Evolutionary conservation across 2,113 vertebrate species (phyloP).

Genomic region (Pyrgilauda ruficollis): DNA sequence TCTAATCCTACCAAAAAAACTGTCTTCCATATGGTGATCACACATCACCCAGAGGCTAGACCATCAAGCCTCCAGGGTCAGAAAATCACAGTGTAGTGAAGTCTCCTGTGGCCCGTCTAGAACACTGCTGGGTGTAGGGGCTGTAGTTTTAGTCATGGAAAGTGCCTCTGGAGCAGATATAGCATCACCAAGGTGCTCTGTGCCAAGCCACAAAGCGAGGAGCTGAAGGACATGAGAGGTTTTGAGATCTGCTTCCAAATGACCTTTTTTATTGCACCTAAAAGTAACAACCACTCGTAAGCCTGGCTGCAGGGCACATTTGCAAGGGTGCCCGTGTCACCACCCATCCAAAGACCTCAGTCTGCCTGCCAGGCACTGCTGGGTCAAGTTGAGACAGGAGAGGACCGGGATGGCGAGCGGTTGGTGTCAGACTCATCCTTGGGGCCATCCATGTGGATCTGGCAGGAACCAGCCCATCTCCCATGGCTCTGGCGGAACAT

Average conservation of each 20-base stretch:
- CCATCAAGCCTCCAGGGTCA: background rate
- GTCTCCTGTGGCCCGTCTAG: background rate
- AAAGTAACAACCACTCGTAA: background rate
- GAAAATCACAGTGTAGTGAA: background rate
- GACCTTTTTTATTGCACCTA: background rate
- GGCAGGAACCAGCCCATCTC: background rate
- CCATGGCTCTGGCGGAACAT: rapidly evolving
- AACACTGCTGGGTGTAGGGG: background rate
- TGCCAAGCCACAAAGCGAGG: background rate
- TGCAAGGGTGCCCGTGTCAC: background rate
- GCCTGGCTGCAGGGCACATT: background rate
- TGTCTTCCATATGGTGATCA: background rate
- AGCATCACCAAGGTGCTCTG: background rate
- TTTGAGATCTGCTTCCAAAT: background rate
- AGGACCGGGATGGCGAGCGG: rapidly evolving
- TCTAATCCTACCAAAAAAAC: background rate
- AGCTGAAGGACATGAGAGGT: background rate
- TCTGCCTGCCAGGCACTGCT: background rate
- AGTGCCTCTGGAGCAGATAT: background rate
- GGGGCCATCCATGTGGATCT: rapidly evolving
- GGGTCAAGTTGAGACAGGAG: background rate
- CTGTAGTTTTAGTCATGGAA: background rate
- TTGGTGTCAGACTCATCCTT: rapidly evolving
- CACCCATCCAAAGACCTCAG: background rate
- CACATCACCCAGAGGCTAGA: background rate